Base-by-base conservation (phyloP, 2,888 invertebrate species). In the Aleiodes testaceus region DNA sequence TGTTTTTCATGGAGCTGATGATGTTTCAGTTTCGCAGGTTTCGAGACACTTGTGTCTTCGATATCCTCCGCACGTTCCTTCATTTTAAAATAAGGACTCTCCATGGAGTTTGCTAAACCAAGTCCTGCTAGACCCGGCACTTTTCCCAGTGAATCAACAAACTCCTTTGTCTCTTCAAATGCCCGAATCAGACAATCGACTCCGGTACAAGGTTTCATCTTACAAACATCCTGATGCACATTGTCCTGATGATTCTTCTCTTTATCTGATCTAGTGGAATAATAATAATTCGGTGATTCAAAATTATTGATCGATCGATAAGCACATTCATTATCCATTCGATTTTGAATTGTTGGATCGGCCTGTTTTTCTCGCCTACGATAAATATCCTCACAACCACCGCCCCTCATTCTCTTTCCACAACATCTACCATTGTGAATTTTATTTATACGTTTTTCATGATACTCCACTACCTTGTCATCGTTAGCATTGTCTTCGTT, bases 11-110 rank as follows among this genome's bases (percentile, higher is more conserved):
- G 9, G 6, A 42, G 12, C 14, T n/a, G 61, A 3, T 49, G 52
- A 2, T 63, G 45, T 36, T 66, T 73, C 9, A 65, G 64, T 66
- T 82, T 83, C 52, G 65, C 77, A 0, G 79, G 73, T 20, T 84
- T 80, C 2, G 80, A 80, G 59, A 83, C 82, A 47, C 3, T 7
- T 20, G n/a, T n/a, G n/a, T n/a, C 16, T 26, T 69, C 71, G 14
- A 50, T n/a, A 16, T 73, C 67, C 44, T 63, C 61, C n/a, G 49
- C 36, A 11, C 52, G 71, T 63, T 50, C 74, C 1, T 74, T 76
- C n/a, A 80, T 75, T 3, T 80, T 79, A 63, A 84, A 85, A 50
- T 80, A 85, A 3, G 85, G 86, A 72, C 85, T 85, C 50, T 85
- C 85, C 1, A 80, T 75, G 1, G 84, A 82, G 66, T 84, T 82